Base-by-base conservation (phyloP, 2,888 invertebrate genomes). In the Platynereis dumerilii region DNA sequence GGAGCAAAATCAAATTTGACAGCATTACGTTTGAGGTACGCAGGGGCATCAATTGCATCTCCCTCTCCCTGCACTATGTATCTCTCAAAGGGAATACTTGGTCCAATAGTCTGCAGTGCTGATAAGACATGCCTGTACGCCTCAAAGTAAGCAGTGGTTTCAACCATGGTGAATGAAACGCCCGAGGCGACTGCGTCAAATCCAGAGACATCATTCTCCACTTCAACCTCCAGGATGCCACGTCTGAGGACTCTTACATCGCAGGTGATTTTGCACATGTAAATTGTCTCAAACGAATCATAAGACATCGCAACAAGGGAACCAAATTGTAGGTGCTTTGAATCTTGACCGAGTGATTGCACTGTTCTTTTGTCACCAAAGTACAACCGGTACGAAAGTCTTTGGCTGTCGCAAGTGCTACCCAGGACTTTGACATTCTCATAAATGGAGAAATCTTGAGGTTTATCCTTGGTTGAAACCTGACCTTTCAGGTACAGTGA, bases 91-190 rank as follows among this genome's bases (percentile, higher is more conserved):
- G 92, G 91, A 74, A 92, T 87, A 29, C 87, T 85, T 5, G 57
- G 57, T 48, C 84, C 82, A 58, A 90, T 87, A 0, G 83, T 82
- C 76, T 91, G 88, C 28, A 94, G 79, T n/a, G 90, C 91, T 71
- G 86, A 87, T 60, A 92, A 84, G 0, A 92, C 91, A 76, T 91
- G 89, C 69, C 89, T 87, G 78, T 93, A 93, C 0, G 93, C 91
- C 77, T 93, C 93, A 78, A 93, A 92, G 81, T 90, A 94, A 0
- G 91, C 89, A 59, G 89, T 89, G 60, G 91, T 90, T 80, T 93
- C 92, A 1, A 91, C 87, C 91, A 93, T 91, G 0, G 88, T 66
- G 64, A 75, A 79, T n/a, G 65, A 64, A 7, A 63, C 60, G 22
- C 70, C 68, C 10, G 57, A 34, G 2, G 15, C 34, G 3, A 27